Evolutionary conservation across 2,888 invertebrate genomes (phyloP), one percentile per base, ranked within the genome.

Genomic region (Drosophila birchii): DNA sequence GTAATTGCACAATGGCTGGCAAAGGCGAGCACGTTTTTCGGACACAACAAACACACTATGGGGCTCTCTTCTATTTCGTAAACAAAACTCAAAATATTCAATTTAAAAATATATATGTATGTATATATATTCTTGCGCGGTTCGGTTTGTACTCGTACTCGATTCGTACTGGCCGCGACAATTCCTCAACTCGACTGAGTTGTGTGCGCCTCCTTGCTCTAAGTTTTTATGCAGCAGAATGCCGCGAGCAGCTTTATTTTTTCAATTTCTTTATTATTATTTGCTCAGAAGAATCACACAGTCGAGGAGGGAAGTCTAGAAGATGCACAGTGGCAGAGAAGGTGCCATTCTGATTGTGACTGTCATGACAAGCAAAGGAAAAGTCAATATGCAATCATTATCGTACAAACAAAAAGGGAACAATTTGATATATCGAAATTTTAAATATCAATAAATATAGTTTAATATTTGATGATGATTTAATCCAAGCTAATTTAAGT

Each of bases 141-240:
- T 77, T 75, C 55, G 63, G 43, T 34, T 55, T 67, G 75, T 67
- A 59, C 61, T 55, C 79, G 73, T 73, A 64, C 45, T 49, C 72
- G 64, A 67, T 51, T 71, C 71, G 86, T 68, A 79, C 82, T 82
- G 83, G 69, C 90, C 90, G 90, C 84, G 88, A 88, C 90, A 89
- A 88, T 80, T 86, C 88, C 85, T 86, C 82, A 87, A 87, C 81
- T 89, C 83, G 80, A 91, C 91, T 90, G 90, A 91, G 77, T 81
- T 87, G 81, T 80, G 76, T 73, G 80, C 77, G 83, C 80, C 89
- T 86, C 85, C 81, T 86, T 85, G 83, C 89, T 81, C 81, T 86
- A 90, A 88, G 90, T 84, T 90, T 90, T 90, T 90, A 91, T 90
- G 90, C 80, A 76, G 73, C 68, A 80, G 73, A 75, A 71, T 60